Evolutionary conservation across 2,113 vertebrate genomes (phyloP).

Genomic region (Catharus bicknelli): DNA sequence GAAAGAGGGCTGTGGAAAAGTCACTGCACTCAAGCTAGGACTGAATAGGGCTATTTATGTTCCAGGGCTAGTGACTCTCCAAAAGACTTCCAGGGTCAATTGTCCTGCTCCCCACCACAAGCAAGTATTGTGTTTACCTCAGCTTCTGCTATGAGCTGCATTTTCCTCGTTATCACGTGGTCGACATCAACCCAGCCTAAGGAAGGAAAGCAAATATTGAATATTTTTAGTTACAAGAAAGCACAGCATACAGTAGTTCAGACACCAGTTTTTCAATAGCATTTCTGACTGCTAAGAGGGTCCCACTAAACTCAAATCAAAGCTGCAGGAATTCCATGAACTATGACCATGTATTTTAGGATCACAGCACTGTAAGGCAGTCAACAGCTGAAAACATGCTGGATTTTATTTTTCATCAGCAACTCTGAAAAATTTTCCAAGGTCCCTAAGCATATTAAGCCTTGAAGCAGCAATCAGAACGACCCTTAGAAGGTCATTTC

Average conservation of each 20-base stretch:
- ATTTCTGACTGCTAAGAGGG: neutral
- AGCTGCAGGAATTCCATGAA: neutral
- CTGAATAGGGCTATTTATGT: neutral
- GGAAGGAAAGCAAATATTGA: conserved; percentile 36
- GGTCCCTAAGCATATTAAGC: conserved; percentile 46
- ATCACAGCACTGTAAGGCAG: neutral
- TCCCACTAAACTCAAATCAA: neutral
- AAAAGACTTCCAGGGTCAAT: neutral
- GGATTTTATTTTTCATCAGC: conserved; percentile 17
- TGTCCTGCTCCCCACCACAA: neutral
- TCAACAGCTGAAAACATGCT: neutral
- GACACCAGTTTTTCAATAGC: neutral
- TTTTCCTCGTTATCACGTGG: conserved; percentile 72
- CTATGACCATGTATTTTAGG: neutral
- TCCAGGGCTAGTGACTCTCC: neutral
- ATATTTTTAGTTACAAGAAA: neutral
- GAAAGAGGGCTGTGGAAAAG: neutral
- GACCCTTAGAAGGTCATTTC: conserved; percentile 8
- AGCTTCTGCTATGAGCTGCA: conserved; percentile 76
- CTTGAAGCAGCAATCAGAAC: conserved; percentile 47
- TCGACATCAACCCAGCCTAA: conserved; percentile 74
- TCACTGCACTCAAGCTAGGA: neutral
- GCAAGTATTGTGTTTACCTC: conserved; percentile 71
- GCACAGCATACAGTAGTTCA: neutral
- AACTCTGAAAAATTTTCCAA: conserved; percentile 41